These are phyloP conservation scores for Glaucomys volans DNA, from an alignment of 2,113 vertebrate species.

Conservation along the genomic window DNA sequence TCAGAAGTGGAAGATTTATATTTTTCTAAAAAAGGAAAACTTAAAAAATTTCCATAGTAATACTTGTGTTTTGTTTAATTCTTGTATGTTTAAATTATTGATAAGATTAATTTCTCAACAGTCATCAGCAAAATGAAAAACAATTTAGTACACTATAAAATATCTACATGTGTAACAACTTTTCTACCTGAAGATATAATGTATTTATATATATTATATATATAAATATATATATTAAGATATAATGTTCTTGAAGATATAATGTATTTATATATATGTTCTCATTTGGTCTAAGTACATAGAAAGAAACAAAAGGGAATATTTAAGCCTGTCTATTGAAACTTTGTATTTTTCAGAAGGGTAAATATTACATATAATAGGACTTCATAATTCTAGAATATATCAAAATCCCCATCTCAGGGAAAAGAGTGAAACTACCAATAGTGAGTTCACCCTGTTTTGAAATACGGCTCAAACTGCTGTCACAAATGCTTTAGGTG, in stretches of 20 bases:
- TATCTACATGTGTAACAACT: background rate
- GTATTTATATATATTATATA: background rate
- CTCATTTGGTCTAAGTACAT: background rate
- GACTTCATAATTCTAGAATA: background rate
- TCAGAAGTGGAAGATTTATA: background rate
- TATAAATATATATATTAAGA: too few relatives aligned
- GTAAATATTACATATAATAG: background rate
- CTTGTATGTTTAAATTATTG: background rate
- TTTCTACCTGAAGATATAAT: conserved; percentile 8
- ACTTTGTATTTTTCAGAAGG: background rate
- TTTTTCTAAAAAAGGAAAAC: background rate
- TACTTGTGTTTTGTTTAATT: background rate
- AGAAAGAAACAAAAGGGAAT: background rate
- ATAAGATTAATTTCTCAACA: background rate
- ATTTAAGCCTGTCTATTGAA: background rate
- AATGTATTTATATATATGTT: background rate
- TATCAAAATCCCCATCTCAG: background rate
- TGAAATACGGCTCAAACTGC: background rate
- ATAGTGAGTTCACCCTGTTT: background rate
- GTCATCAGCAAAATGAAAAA: conserved; percentile 31
- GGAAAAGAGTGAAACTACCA: background rate
- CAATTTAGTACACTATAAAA: background rate
- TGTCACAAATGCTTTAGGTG: background rate
- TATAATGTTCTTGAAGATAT: too few relatives aligned
- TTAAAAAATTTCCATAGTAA: background rate